Conservation (phyloP, 2,888 invertebrate genomes). For the Theretra japonica region DNA sequence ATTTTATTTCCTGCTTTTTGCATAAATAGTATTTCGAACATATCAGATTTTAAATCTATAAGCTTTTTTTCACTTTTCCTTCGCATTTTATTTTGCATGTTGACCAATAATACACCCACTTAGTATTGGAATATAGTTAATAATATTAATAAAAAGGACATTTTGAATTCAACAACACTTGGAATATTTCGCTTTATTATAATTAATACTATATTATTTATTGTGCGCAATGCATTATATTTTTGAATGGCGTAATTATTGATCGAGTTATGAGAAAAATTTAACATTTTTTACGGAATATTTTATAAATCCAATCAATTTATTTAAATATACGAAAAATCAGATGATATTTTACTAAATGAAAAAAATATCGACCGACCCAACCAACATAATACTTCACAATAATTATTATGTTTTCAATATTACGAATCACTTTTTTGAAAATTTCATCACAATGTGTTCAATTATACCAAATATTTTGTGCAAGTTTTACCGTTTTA, state of each 20-base stretch:
- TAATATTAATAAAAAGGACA: not conserved
- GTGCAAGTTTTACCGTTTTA: conserved; percentile 63
- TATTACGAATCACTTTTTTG: not conserved
- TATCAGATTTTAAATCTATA: not conserved
- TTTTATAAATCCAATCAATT: no score
- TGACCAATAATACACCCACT: conserved; percentile 32
- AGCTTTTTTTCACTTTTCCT: not conserved
- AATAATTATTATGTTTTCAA: conserved; percentile 1
- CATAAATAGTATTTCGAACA: not conserved
- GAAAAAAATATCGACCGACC: not conserved
- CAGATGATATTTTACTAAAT: no score
- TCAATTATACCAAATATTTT: conserved; percentile 78
- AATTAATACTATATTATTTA: not conserved
- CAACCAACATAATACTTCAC: not conserved
- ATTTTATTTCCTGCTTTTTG: conserved; percentile 20
- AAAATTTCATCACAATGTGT: conserved; percentile 75
- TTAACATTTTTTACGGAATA: no score
- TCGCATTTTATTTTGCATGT: conserved; percentile 23
- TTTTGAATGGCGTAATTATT: no score
- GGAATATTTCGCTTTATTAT: not conserved
- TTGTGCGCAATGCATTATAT: no score
- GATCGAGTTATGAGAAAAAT: no score
- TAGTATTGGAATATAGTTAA: not conserved
- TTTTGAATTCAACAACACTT: not conserved
- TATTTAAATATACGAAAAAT: no score